Conservation (phyloP, 2,888 invertebrate genomes). For the Cantharis rustica region DNA sequence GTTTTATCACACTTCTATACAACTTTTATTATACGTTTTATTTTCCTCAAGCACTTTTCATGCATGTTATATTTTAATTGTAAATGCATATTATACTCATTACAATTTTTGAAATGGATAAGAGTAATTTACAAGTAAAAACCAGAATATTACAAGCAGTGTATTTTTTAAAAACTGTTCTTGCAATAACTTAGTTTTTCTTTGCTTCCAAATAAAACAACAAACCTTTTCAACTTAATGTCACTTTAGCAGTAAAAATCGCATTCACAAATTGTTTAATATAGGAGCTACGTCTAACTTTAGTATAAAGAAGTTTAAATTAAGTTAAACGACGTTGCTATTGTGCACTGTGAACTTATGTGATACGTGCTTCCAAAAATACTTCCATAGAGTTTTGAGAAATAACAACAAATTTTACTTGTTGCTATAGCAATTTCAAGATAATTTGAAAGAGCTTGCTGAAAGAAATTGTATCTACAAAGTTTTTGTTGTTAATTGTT, state of each 20-base stretch:
- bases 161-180: too few species aligned
- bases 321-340: neutral
- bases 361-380: neutral
- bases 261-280: neutral
- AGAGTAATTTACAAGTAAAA: neutral
- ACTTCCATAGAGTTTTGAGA: neutral
- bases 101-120: neutral
- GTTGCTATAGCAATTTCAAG: neutral
- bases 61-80: neutral
- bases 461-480: neutral
- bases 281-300: neutral
- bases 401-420: neutral
- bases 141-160: too few species aligned
- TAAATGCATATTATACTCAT: neutral
- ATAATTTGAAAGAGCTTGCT: neutral
- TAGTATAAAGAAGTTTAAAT: neutral
- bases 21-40: neutral
- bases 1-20: constrained; percentile 12
- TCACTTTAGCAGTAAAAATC: neutral
- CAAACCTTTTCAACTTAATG: neutral
- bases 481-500: neutral
- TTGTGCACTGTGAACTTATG: neutral
- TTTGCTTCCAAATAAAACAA: neutral
- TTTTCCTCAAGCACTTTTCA: neutral
- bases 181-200: neutral